Evolutionary conservation across 1,140 invertebrate species (phyloP), one percentile per base, ranked within the genome.

Genomic region (Drosophila nannoptera): DNA sequence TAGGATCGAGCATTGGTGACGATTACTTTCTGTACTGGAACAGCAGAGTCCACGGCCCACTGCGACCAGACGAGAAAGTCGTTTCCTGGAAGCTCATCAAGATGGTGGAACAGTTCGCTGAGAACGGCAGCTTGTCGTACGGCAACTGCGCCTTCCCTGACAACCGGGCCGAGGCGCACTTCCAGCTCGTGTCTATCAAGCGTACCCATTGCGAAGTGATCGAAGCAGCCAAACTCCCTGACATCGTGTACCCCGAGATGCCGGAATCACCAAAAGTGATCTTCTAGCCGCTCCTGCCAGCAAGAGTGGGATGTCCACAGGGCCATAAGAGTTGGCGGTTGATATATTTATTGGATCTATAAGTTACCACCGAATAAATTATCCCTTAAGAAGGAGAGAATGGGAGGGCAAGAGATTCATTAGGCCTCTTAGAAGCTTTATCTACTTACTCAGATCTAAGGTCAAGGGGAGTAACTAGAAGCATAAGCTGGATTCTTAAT

Each of bases 1-100:
- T n/a, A 78, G 78, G 78, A 5, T 71, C 78, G 45, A 42, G 74
- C 5, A 69, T 75, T 56, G 66, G 62, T n/a, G 78, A 81, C 14
- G 78, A 78, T 38, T 73, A 63, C 49, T 65, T 35, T 40, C 35
- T 77, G 4, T 67, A 77, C 0, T 59, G 77, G 36, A 16, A n/a
- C 9, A 50, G 31, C 36, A 7, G 11, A 5, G 4, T 42, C 2
- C 33, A 16, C 2, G 31, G 31, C 14, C 7, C n/a, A 9, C 46
- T 67, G 7, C 49, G 76, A 9, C 7, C 35, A 2, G 73, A 75
- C 11, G 76, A 78, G 36, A 14, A 64, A 40, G 29, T 66, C 7
- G 65, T 75, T 32, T 75, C 73, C 0, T 40, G 55, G 7, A 75
- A 78, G 12, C 56, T 78, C 4, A 7, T 78, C 2, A 63, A 53